These are phyloP conservation scores for Rhegmatorhina hoffmannsi DNA, from an alignment of 2,113 vertebrate species.

Conservation along the genomic window DNA sequence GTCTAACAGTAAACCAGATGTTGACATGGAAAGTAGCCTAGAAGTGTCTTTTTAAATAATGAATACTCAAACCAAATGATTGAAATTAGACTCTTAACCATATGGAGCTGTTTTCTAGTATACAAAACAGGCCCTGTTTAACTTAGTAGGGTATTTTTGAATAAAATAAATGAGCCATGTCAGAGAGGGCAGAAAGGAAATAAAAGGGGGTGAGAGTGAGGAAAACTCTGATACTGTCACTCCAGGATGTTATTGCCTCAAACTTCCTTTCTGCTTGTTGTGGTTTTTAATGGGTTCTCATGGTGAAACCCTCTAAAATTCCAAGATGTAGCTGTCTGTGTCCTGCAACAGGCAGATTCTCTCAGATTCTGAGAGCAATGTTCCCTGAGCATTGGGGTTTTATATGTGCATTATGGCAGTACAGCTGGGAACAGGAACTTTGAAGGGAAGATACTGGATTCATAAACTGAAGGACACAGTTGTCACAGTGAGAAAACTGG, in stretches of 20 bases:
- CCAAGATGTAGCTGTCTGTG: not conserved
- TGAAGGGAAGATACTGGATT: not conserved
- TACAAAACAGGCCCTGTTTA: constrained; percentile 25
- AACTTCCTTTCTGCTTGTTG: not conserved
- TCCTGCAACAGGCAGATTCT: not conserved
- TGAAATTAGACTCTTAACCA: constrained; percentile 20
- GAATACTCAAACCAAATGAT: constrained; percentile 8
- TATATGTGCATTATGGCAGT: not conserved
- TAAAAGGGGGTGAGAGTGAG: not conserved
- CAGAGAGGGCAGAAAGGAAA: not conserved
- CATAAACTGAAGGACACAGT: not conserved
- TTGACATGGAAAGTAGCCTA: constrained; percentile 47
- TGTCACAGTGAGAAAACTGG: not conserved
- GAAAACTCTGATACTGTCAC: not conserved
- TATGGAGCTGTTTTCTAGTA: constrained; percentile 10
- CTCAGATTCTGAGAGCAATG: not conserved
- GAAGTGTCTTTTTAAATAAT: not conserved
- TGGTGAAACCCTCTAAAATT: not conserved
- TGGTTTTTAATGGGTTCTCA: not conserved
- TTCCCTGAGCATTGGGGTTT: not conserved
- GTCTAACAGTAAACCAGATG: constrained; percentile 47
- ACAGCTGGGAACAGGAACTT: not conserved
- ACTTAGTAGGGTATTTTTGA: not conserved
- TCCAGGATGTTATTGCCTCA: not conserved
- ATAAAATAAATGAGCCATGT: not conserved